phyloP scores from a whole-genome alignment of 2,113 vertebrate species.

The Maccullochella peelii region DNA sequence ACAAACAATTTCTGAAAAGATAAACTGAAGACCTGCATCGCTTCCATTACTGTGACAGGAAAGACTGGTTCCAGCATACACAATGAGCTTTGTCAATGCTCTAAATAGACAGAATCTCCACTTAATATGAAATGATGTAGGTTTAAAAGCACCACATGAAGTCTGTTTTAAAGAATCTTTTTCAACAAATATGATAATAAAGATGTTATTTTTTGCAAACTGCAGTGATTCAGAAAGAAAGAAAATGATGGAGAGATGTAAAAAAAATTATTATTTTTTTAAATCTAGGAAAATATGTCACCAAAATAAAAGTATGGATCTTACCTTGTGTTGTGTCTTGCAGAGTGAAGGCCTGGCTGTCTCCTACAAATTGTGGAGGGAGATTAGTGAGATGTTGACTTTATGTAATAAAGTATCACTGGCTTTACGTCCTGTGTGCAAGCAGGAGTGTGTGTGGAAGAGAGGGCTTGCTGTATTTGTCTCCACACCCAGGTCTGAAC shows the following conservation, averaged over 20 bases:
- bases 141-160: neutral
- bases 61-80: slow-evolving; percentile 70
- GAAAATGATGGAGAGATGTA: neutral
- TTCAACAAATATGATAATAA: neutral
- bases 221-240: neutral
- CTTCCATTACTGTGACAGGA: slow-evolving; percentile 57
- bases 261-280: neutral
- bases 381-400: slow-evolving; percentile 24
- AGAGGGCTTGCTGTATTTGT: slow-evolving; percentile 69
- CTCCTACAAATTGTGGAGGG: slow-evolving; percentile 41
- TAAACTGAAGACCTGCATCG: neutral
- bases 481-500: slow-evolving; percentile 78
- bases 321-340: slow-evolving; percentile 62
- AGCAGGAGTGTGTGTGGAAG: slow-evolving; percentile 38
- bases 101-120: neutral
- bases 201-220: neutral
- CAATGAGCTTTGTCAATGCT: slow-evolving; percentile 40
- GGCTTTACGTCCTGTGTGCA: slow-evolving; percentile 30
- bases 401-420: neutral
- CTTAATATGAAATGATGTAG: neutral
- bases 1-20: slow-evolving; percentile 60
- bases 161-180: neutral
- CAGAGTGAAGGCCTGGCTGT: slow-evolving; percentile 23
- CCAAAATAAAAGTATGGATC: slow-evolving; percentile 14
- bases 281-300: neutral